Evolutionary conservation across 2,888 invertebrate genomes (phyloP).

Genomic region (Nomada flava): DNA sequence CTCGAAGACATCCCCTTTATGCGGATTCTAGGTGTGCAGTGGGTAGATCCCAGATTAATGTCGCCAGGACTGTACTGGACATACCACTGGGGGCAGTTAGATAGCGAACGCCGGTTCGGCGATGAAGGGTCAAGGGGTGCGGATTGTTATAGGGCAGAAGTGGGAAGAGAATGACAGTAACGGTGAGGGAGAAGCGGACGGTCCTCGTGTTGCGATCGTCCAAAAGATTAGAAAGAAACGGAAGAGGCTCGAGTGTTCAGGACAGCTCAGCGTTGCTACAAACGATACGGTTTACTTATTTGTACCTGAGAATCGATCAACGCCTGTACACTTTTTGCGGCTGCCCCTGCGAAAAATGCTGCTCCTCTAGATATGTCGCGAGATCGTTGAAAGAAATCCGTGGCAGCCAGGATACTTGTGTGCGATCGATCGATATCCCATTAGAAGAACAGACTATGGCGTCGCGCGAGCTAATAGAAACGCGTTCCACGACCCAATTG

Average conservation of each 20-base stretch:
- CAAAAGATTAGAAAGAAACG: slow-evolving; percentile 50
- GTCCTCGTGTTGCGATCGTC: slow-evolving; percentile 40
- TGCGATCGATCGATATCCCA: slow-evolving; percentile 51
- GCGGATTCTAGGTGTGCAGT: slow-evolving; percentile 52
- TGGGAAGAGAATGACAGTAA: slow-evolving; percentile 7
- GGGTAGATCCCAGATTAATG: slow-evolving; percentile 69
- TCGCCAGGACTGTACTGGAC: slow-evolving; percentile 66
- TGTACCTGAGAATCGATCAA: slow-evolving; percentile 49
- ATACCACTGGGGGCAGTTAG: slow-evolving; percentile 54
- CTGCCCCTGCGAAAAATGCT: slow-evolving; percentile 25
- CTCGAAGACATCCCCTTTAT: slow-evolving; percentile 67
- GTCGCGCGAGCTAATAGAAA: slow-evolving; percentile 27
- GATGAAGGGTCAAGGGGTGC: slow-evolving; percentile 29
- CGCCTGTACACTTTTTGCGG: slow-evolving; percentile 33
- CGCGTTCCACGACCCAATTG: slow-evolving; percentile 7
- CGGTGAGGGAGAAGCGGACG: not conserved
- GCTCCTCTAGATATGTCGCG: slow-evolving; percentile 8
- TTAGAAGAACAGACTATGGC: slow-evolving; percentile 38
- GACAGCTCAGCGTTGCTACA: slow-evolving; percentile 41
- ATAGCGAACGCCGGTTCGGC: slow-evolving; percentile 52
- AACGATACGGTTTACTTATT: slow-evolving; percentile 51
- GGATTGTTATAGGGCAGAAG: slow-evolving; percentile 23
- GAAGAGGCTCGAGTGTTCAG: slow-evolving; percentile 36
- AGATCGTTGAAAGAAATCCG: slow-evolving; percentile 24
- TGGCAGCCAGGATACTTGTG: not conserved